phyloP scores from a whole-genome alignment of 2,888 invertebrate genomes.

The Nymphalis urticae region DNA sequence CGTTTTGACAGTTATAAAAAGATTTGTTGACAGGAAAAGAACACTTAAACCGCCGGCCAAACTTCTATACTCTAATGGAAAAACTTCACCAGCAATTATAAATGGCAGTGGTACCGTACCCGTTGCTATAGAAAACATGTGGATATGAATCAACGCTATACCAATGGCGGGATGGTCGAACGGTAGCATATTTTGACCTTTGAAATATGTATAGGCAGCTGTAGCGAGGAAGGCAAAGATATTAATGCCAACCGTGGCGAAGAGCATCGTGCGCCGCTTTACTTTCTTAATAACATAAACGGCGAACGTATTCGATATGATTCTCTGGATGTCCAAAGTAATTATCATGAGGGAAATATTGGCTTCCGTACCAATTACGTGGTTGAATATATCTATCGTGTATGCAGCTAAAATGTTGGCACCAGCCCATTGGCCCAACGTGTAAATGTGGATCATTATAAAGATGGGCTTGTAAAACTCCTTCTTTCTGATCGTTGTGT shows the following conservation, averaged over 20 bases:
- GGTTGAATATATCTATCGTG: slow-evolving; percentile 57
- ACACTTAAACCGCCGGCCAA: slow-evolving; percentile 75
- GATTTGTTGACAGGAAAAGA: slow-evolving; percentile 56
- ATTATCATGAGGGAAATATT: slow-evolving; percentile 59
- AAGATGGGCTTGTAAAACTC: slow-evolving; percentile 63
- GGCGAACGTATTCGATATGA: slow-evolving; percentile 58
- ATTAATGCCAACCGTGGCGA: slow-evolving; percentile 53
- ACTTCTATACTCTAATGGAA: slow-evolving; percentile 82
- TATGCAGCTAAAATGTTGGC: slow-evolving; percentile 60
- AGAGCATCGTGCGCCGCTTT: slow-evolving; percentile 60
- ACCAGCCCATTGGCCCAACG: slow-evolving; percentile 62
- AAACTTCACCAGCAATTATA: slow-evolving; percentile 86
- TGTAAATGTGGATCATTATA: slow-evolving; percentile 62
- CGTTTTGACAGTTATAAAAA: slow-evolving; percentile 64
- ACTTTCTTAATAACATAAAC: slow-evolving; percentile 65
- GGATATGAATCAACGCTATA: slow-evolving; percentile 54
- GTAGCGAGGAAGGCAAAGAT: slow-evolving; percentile 52
- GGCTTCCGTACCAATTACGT: slow-evolving; percentile 53
- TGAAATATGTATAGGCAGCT: slow-evolving; percentile 56
- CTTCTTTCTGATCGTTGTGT: slow-evolving; percentile 51
- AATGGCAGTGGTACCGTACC: slow-evolving; percentile 85
- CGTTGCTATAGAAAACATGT: slow-evolving; percentile 79
- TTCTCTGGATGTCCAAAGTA: slow-evolving; percentile 61
- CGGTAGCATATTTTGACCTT: slow-evolving; percentile 45
- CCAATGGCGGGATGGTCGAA: slow-evolving; percentile 56